A percentile compares a stretch with the other conserved stretches of the same genome.
Evolutionary conservation across 2,113 vertebrate genomes (phyloP).

Genomic region (Pimephales promelas): DNA sequence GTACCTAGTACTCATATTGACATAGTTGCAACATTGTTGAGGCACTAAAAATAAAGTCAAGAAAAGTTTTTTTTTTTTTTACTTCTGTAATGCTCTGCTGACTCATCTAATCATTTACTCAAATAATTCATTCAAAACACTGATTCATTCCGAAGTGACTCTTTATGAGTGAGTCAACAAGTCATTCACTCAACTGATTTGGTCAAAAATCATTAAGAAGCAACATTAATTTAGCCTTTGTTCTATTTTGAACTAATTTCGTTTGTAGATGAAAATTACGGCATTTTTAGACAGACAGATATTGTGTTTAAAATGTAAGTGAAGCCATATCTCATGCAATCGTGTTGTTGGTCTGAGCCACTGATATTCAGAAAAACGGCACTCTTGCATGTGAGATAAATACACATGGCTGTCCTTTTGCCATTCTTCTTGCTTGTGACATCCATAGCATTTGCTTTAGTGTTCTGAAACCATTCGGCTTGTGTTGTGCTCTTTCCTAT

Average conservation of each 20-base stretch:
- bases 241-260: background rate
- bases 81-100: background rate
- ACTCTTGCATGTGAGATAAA: background rate
- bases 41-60: background rate
- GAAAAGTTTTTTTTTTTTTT: background rate
- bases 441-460: conserved; percentile 1
- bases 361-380: background rate
- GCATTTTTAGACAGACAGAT: background rate
- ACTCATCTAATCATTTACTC: background rate
- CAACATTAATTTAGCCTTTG: background rate
- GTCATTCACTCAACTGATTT: background rate
- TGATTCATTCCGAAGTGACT: background rate
- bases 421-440: conserved; percentile 22
- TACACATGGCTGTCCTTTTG: background rate
- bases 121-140: background rate
- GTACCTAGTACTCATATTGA: conserved; percentile 41
- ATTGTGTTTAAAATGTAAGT: background rate
- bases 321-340: background rate
- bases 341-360: too few relatives aligned
- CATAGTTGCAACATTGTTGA: conserved; percentile 49
- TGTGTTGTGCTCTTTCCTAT: conserved; percentile 3
- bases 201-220: background rate
- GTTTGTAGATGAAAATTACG: background rate
- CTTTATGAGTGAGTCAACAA: background rate
- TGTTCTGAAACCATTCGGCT: background rate